A percentile compares a stretch with the other conserved stretches of the same genome.
Evolutionary conservation across 2,113 vertebrate genomes (phyloP).

Genomic region (Ptilonorhynchus violaceus): DNA sequence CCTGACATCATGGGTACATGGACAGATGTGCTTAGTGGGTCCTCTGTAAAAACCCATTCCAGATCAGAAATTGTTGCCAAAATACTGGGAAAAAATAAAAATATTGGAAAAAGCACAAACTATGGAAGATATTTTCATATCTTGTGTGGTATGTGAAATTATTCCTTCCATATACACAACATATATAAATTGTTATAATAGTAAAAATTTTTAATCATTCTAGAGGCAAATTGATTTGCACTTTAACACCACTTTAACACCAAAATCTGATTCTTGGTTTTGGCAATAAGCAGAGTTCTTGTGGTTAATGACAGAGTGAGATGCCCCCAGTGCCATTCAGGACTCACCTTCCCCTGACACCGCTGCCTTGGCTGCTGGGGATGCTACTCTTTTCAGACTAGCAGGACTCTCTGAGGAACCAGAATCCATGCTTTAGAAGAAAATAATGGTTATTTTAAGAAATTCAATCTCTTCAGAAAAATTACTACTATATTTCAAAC

Average conservation of each 20-base stretch:
- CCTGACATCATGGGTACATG: not conserved
- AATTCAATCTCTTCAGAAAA: not conserved
- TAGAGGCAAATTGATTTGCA: not conserved
- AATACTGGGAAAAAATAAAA: not conserved
- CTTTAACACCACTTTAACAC: not conserved
- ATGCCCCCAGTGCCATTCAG: not conserved
- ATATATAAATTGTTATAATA: not conserved
- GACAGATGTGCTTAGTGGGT: not conserved
- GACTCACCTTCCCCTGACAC: slow-evolving; percentile 88
- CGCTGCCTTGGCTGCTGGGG: slow-evolving; percentile 84
- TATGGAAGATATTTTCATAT: not conserved
- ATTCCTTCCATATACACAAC: not conserved
- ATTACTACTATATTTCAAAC: not conserved
- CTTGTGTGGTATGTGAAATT: not conserved
- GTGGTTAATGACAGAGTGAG: not conserved
- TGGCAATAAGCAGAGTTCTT: not conserved
- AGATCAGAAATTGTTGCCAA: not conserved
- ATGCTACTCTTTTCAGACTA: slow-evolving; percentile 87
- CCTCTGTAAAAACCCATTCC: not conserved
- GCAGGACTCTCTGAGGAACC: slow-evolving; percentile 90
- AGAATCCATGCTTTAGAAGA: slow-evolving; percentile 83
- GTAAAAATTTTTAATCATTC: not conserved
- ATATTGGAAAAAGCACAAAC: not conserved
- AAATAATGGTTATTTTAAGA: slow-evolving; percentile 4
- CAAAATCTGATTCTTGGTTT: not conserved